Evolutionary conservation across 2,888 invertebrate species (phyloP).

Genomic region (Strigamia transsilvanica): DNA sequence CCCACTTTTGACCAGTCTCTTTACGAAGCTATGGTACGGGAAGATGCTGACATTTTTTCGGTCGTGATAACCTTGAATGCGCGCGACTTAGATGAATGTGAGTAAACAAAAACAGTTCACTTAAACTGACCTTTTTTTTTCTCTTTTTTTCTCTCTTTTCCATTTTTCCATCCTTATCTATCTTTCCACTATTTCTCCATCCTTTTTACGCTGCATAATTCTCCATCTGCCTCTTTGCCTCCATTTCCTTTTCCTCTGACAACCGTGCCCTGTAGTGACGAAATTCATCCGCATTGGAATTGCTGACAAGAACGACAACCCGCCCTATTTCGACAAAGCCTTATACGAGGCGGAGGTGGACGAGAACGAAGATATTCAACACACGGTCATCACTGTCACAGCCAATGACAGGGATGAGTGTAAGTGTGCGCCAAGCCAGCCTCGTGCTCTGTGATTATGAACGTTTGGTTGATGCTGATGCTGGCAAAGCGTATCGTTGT

Average conservation of each 20-base stretch:
- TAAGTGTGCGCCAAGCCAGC: slow-evolving; percentile 74
- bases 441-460: not conserved
- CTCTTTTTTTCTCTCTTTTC: slow-evolving; percentile 53
- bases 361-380: slow-evolving; percentile 97
- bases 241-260: slow-evolving; percentile 57
- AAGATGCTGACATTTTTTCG: slow-evolving; percentile 59
- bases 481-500: slow-evolving; percentile 43
- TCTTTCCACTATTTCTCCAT: slow-evolving; percentile 15
- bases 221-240: slow-evolving; percentile 59
- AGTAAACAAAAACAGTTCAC: slow-evolving; percentile 51
- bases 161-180: slow-evolving; percentile 48
- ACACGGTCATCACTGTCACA: slow-evolving; percentile 96
- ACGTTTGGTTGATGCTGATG: slow-evolving; percentile 41
- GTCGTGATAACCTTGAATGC: slow-evolving; percentile 56
- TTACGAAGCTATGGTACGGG: slow-evolving; percentile 62
- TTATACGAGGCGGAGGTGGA: slow-evolving; percentile 96
- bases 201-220: slow-evolving; percentile 57
- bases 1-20: slow-evolving; percentile 62
- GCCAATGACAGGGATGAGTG: slow-evolving; percentile 99
- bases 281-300: slow-evolving; percentile 98
- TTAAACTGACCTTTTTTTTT: slow-evolving; percentile 50
- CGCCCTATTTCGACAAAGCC: slow-evolving; percentile 96
- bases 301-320: slow-evolving; percentile 99
- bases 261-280: slow-evolving; percentile 76
- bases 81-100: slow-evolving; percentile 56